A percentile compares a stretch with the other conserved stretches of the same genome.
Conservation (phyloP, 2,113 vertebrate species). For the Microcebus jonahi region DNA sequence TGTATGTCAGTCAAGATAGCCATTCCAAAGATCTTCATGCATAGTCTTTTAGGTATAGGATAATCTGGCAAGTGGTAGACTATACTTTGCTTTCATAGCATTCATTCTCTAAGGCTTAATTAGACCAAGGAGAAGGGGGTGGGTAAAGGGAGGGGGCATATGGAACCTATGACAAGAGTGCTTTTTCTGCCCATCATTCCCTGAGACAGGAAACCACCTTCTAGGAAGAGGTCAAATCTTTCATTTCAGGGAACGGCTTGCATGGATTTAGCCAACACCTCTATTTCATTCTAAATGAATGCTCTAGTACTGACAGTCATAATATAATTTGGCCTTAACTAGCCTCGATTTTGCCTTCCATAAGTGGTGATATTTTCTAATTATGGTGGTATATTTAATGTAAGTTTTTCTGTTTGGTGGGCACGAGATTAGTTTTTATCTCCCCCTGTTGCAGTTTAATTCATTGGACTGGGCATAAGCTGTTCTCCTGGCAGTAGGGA, state of each 20-base stretch:
- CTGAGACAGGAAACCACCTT: neutral
- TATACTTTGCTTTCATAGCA: neutral
- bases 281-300: neutral
- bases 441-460: neutral
- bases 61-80: neutral
- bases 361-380: neutral
- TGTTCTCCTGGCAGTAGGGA: neutral
- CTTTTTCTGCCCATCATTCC: neutral
- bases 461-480: neutral
- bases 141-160: accelerated
- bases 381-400: neutral
- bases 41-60: neutral
- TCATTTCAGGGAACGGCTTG: neutral
- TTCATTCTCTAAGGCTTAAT: neutral
- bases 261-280: neutral
- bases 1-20: neutral
- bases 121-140: neutral
- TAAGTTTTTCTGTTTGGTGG: neutral
- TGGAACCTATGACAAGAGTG: neutral
- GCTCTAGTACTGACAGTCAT: accelerated
- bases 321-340: neutral
- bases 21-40: neutral
- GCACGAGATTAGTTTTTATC: neutral
- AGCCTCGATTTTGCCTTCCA: neutral
- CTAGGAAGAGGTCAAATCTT: neutral